phyloP scores from a whole-genome alignment of 2,888 invertebrate species.

The Drosophila yooni region DNA sequence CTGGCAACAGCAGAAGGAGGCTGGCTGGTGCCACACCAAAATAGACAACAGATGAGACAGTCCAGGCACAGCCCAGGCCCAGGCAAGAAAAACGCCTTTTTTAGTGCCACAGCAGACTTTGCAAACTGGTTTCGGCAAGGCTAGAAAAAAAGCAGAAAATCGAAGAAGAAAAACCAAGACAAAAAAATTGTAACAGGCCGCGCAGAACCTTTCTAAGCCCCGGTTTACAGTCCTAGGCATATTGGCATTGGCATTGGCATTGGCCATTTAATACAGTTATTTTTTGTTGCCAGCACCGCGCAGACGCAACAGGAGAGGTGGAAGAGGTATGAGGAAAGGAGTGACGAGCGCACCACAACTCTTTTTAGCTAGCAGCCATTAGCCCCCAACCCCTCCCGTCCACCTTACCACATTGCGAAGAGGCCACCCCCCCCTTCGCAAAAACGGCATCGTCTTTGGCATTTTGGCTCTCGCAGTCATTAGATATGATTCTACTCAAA shows the following conservation, averaged over 20 bases:
- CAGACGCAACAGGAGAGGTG: slow-evolving; percentile 36
- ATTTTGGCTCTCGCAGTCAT: slow-evolving; percentile 62
- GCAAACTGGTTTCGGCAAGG: slow-evolving; percentile 53
- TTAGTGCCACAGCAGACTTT: slow-evolving; percentile 12
- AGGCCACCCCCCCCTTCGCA: slow-evolving; percentile 10
- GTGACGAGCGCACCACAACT: slow-evolving; percentile 14
- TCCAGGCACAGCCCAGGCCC: slow-evolving; percentile 66
- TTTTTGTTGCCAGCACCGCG: slow-evolving; percentile 49
- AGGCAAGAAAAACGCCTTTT: slow-evolving; percentile 58
- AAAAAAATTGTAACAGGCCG: slow-evolving; percentile 54
- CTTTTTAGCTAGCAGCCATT: slow-evolving; percentile 64
- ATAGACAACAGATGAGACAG: slow-evolving; percentile 77
- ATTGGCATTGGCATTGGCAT: slow-evolving; percentile 34
- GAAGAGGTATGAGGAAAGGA: background rate
- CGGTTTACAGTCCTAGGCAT: slow-evolving; percentile 45
- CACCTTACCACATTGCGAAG: background rate
- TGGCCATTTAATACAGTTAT: slow-evolving; percentile 79
- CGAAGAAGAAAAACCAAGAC: slow-evolving; percentile 27
- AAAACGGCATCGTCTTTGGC: slow-evolving; percentile 17
- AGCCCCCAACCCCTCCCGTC: slow-evolving; percentile 20
- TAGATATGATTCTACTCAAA: slow-evolving; percentile 73
- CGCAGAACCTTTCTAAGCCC: slow-evolving; percentile 50
- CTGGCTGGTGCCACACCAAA: slow-evolving; percentile 43
- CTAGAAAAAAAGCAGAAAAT: slow-evolving; percentile 25
- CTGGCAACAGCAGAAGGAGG: slow-evolving; percentile 42